phyloP scores from a whole-genome alignment of 2,797 vertebrate species.

The Adelosebastes latens region DNA sequence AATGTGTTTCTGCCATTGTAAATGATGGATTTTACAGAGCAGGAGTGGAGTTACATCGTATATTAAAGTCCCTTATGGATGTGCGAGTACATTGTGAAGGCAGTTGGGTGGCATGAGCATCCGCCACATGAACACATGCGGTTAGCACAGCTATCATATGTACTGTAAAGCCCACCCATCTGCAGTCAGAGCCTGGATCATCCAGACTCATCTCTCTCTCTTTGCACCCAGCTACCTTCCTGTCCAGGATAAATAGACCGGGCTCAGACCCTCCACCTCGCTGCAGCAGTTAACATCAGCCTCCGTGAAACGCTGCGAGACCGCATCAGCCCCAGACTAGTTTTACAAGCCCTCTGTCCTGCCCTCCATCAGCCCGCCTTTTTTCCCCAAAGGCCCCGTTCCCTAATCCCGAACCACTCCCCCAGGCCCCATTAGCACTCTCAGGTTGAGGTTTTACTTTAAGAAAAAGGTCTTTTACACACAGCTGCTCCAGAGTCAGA shows the following conservation, averaged over 20 bases:
- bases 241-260: constrained; percentile 68
- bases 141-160: constrained; percentile 26
- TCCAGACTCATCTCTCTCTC: constrained; percentile 24
- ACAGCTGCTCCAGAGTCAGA: constrained; percentile 39
- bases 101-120: constrained; percentile 21
- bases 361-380: constrained; percentile 31
- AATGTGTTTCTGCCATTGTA: neutral
- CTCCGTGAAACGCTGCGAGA: constrained; percentile 67
- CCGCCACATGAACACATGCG: neutral
- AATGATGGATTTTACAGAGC: constrained; percentile 28
- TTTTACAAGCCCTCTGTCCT: constrained; percentile 71
- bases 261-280: constrained; percentile 67
- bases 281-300: constrained; percentile 71
- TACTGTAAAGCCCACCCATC: constrained; percentile 56
- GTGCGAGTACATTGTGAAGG: neutral
- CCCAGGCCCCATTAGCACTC: constrained; percentile 50
- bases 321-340: constrained; percentile 51
- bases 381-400: constrained; percentile 33
- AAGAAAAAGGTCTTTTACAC: constrained; percentile 36
- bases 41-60: constrained; percentile 3
- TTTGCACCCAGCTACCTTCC: constrained; percentile 21
- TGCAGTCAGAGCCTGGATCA: constrained; percentile 23
- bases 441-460: constrained; percentile 51
- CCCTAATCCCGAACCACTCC: constrained; percentile 45
- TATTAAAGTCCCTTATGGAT: neutral